phyloP scores from a whole-genome alignment of 2,888 invertebrate species.

The Eilema caniola region DNA sequence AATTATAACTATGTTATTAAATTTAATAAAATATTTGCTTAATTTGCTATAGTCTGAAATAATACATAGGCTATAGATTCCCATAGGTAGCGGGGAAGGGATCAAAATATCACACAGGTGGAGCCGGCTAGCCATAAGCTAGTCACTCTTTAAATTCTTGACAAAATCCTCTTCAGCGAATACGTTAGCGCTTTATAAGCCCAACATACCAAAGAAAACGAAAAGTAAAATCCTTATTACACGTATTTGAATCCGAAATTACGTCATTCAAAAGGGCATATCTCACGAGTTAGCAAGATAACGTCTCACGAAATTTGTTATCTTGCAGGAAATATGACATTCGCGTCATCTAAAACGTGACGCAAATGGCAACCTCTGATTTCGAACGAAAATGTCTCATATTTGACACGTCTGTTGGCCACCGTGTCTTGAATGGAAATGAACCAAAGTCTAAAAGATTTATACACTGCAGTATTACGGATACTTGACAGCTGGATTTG shows the following conservation, averaged over 20 bases:
- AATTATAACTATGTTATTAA: no score
- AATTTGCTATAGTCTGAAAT: no score
- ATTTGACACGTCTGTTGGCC: slow-evolving; percentile 62
- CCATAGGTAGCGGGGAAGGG: no score
- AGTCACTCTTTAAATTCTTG: no score
- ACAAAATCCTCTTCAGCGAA: no score
- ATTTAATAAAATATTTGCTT: no score
- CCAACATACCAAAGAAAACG: slow-evolving; percentile 5
- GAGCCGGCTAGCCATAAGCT: no score
- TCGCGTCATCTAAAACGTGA: slow-evolving; percentile 52
- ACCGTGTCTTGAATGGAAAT: slow-evolving; percentile 59
- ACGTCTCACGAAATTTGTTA: slow-evolving; percentile 34
- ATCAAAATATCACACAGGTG: no score
- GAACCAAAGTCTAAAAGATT: slow-evolving; percentile 48
- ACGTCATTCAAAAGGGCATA: slow-evolving; percentile 19
- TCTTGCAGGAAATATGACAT: slow-evolving; percentile 43
- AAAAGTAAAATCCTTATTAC: slow-evolving; percentile 26
- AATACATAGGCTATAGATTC: no score
- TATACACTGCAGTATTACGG: slow-evolving; percentile 30
- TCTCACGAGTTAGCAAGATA: slow-evolving; percentile 32
- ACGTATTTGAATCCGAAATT: slow-evolving; percentile 23
- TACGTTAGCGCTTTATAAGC: neutral
- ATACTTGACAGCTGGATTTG: slow-evolving; percentile 42
- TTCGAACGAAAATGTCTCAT: slow-evolving; percentile 50
- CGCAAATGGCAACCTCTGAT: slow-evolving; percentile 59